Evolutionary conservation across 1,140 invertebrate species (phyloP).

Genomic region (Aethina tumida): DNA sequence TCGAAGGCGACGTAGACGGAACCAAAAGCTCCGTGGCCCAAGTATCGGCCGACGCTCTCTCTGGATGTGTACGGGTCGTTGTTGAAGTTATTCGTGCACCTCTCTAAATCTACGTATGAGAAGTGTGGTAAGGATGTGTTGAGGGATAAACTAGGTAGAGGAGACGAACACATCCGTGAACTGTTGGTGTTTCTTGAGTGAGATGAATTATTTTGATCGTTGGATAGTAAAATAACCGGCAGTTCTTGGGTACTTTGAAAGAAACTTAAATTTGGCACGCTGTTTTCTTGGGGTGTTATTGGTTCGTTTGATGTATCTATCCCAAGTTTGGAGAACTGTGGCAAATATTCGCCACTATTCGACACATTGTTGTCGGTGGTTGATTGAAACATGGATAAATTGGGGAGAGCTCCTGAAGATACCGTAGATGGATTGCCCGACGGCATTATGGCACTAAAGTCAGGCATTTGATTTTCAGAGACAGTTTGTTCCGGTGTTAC

Average conservation of each 20-base stretch:
- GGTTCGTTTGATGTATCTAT: background rate
- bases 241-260: no score
- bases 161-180: constrained; percentile 19
- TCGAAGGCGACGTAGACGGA: constrained; percentile 52
- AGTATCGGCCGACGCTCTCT: constrained; percentile 33
- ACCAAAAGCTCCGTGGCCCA: constrained; percentile 62
- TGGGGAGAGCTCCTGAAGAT: background rate
- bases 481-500: constrained; percentile 1
- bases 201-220: constrained; percentile 1
- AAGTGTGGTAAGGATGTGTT: constrained; percentile 35
- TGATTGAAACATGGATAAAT: constrained; percentile 3
- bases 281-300: background rate
- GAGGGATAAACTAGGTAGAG: constrained; percentile 26
- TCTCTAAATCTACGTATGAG: constrained; percentile 35
- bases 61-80: constrained; percentile 16
- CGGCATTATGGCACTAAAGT: no score
- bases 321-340: background rate
- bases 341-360: background rate
- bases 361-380: no score
- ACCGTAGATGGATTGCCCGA: background rate
- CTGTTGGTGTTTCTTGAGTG: background rate
- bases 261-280: background rate
- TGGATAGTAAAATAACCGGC: no score
- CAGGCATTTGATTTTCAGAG: background rate
- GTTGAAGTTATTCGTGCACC: constrained; percentile 33